Conservation (phyloP, 2,888 invertebrate species). For the Amblyjoppa fuscipennis region DNA sequence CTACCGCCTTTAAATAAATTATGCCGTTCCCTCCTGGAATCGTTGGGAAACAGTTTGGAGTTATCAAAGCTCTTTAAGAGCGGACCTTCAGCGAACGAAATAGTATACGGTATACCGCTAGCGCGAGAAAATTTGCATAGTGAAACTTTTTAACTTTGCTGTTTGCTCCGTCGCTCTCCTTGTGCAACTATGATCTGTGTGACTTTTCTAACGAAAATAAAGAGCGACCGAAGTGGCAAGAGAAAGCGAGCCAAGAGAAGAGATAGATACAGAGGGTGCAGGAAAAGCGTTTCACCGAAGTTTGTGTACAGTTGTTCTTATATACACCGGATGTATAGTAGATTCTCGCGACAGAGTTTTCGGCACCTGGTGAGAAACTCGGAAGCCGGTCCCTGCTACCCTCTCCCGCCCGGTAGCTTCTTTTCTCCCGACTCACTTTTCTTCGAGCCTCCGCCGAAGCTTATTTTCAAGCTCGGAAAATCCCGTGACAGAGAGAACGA, state of each 20-base stretch:
- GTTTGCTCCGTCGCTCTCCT: constrained; percentile 8
- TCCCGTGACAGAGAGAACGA: constrained; percentile 11
- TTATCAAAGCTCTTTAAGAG: constrained; percentile 19
- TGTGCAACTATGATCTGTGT: constrained; percentile 41
- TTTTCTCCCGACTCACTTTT: constrained; percentile 25
- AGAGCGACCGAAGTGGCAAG: not conserved
- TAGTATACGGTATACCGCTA: constrained; percentile 12
- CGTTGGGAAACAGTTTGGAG: constrained; percentile 7
- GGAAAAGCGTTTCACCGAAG: constrained; percentile 45
- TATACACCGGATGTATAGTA: constrained; percentile 24
- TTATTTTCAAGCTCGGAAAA: constrained; percentile 54
- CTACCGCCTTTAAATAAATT: not conserved
- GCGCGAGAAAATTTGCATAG: constrained; percentile 43
- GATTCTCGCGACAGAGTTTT: constrained; percentile 53
- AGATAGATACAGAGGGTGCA: constrained; percentile 29
- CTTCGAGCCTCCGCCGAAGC: constrained; percentile 39
- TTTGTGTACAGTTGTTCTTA: constrained; percentile 59
- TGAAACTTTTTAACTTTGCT: constrained; percentile 51
- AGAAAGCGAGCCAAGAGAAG: constrained; percentile 20
- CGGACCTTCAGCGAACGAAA: constrained; percentile 1
- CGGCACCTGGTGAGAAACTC: constrained; percentile 54
- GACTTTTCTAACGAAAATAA: constrained; percentile 50
- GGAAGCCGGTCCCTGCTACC: not conserved
- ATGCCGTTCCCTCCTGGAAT: not conserved
- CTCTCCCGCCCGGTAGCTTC: constrained; percentile 22